Percentiles rank a stretch among this genome's conserved stretches.
Evolutionary conservation across 2,797 vertebrate genomes (phyloP).

Genomic region (Cossypha polioptera): DNA sequence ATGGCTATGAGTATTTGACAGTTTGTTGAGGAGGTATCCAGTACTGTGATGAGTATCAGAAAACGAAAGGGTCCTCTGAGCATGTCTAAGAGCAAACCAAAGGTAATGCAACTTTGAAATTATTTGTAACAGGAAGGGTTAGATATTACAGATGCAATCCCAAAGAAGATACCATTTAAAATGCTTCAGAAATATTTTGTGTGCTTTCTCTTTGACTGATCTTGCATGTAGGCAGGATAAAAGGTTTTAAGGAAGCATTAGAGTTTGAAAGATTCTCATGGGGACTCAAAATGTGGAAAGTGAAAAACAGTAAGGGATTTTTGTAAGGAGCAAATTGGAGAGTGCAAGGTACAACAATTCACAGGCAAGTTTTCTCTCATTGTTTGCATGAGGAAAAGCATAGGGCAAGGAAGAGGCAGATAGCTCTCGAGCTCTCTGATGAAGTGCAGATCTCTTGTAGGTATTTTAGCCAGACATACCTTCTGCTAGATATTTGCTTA

Average conservation of each 20-base stretch:
- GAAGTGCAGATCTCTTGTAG: not conserved
- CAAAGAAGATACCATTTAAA: not conserved
- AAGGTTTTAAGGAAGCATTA: not conserved
- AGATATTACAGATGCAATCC: not conserved
- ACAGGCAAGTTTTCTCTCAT: not conserved
- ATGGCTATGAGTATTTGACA: not conserved
- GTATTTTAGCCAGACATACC: not conserved
- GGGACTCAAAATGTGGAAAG: not conserved
- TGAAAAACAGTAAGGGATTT: not conserved
- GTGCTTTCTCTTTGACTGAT: not conserved
- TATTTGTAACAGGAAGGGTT: not conserved
- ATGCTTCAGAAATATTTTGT: not conserved
- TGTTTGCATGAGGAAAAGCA: not conserved
- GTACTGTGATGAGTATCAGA: not conserved
- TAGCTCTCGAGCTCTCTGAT: not conserved
- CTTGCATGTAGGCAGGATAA: not conserved
- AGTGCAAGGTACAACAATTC: not conserved
- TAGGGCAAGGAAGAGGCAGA: not conserved
- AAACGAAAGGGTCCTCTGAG: not conserved
- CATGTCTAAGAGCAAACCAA: not conserved
- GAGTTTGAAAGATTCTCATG: not conserved
- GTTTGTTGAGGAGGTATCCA: not conserved
- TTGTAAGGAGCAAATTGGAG: rapidly evolving
- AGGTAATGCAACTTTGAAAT: not conserved
- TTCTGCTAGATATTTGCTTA: not conserved